Base-by-base conservation (phyloP, 2,797 vertebrate species). In the Cichlasoma orientale region DNA sequence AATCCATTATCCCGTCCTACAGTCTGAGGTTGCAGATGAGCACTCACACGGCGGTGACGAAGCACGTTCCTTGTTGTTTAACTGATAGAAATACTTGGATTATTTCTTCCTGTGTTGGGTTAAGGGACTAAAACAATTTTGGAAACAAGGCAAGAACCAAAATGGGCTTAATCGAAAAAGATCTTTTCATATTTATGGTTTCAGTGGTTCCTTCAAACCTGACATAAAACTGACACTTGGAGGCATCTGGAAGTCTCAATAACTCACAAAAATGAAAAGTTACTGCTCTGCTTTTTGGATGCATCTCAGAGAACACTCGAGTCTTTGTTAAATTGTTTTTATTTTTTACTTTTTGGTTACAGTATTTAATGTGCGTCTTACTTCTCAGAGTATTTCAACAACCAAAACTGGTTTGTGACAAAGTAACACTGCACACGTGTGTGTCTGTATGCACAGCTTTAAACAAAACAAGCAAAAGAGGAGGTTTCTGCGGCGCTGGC, bases 301-400 rank as follows among this genome's bases (percentile, higher is more conserved):
- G 29, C 78, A 31, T 27, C 56, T 78, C 38, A 38, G 33, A 57
- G 44, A 44, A 7, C 0, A 59, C 53, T n/a, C 27, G 11, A 56
- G 13, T 9, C 19, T 69, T 52, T 72, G 1, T 55, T 72, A 21
- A 5, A 44, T 44, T 14, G 4, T 4, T 33, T 10, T 77, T 72
- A 72, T 55, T 66, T 81, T 74, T 54, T 50, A 71, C 38, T 14
- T 36, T 61, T 52, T 71, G 23, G 44, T 78, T 50, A 80, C 75
- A 29, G 38, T 82, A 78, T 84, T 82, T 78, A 31, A 80, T 12
- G 82, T 74, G 63, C 86, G 82, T 90, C 84, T 87, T 82, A 71
- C 54, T 19, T 70, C 54, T 56, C 61, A 2, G 69, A 77, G 10
- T 56, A 31, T 50, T 70, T 1, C 4, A 61, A 59, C 56, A 56